Evolutionary conservation across 2,888 invertebrate genomes (phyloP).

Genomic region (Aspidiotus destructor): DNA sequence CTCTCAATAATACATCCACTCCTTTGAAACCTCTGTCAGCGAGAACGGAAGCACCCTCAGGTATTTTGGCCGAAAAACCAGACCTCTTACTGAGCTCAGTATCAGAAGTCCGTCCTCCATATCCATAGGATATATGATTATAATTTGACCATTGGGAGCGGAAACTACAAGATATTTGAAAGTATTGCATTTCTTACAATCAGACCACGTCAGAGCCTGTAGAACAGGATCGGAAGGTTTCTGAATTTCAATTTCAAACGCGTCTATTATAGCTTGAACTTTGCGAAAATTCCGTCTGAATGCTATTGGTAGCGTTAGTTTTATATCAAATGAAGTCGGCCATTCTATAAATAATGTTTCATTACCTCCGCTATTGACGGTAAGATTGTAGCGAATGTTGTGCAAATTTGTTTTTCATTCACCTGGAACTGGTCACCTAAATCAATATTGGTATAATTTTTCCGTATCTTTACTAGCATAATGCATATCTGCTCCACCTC

Average conservation of each 20-base stretch:
- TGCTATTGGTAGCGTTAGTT: conserved; percentile 27
- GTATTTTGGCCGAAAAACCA: conserved; percentile 36
- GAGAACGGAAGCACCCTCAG: conserved; percentile 35
- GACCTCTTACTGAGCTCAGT: conserved; percentile 35
- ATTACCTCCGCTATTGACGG: conserved; percentile 17
- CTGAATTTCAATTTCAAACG: conserved; percentile 38
- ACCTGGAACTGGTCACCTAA: background rate
- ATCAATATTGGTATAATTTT: background rate
- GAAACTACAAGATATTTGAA: conserved; percentile 39
- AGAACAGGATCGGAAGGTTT: conserved; percentile 37
- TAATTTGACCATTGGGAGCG: conserved; percentile 40
- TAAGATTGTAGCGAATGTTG: background rate
- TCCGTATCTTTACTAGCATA: background rate
- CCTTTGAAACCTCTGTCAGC: conserved; percentile 38
- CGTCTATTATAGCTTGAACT: conserved; percentile 38
- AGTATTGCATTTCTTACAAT: conserved; percentile 40
- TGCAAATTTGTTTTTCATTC: background rate
- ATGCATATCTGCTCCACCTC: background rate
- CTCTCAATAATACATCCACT: conserved; percentile 35
- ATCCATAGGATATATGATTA: conserved; percentile 40
- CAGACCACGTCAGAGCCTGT: conserved; percentile 39
- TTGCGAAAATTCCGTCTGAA: conserved; percentile 29
- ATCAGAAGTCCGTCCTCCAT: conserved; percentile 39
- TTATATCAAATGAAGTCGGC: conserved; percentile 8
- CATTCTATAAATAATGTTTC: conserved; percentile 31